Percentiles rank a stretch among this genome's conserved stretches.
Conservation (phyloP, 1,140 invertebrate species). For the Zaprionus taronus region DNA sequence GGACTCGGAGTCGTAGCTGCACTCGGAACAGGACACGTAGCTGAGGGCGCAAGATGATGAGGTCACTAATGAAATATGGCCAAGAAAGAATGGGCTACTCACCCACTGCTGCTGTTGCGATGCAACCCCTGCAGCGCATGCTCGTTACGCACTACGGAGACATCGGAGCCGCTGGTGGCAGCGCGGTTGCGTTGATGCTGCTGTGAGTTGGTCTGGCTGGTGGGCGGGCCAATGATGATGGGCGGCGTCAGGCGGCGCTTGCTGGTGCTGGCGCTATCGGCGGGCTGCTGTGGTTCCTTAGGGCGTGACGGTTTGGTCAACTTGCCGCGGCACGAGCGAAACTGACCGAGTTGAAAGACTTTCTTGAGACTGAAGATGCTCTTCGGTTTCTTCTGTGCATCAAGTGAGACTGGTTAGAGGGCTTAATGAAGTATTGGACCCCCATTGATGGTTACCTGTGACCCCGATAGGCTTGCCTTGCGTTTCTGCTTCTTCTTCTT, state of each 20-base stretch:
- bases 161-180: conserved; percentile 82
- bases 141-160: conserved; percentile 78
- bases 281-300: conserved; percentile 47
- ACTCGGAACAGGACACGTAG: conserved; percentile 94
- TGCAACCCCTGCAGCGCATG: conserved; percentile 85
- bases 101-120: conserved; percentile 89
- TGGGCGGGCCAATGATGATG: conserved; percentile 59
- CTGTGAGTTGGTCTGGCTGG: conserved; percentile 52
- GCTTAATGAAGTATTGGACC: background rate
- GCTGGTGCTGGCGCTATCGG: conserved; percentile 34
- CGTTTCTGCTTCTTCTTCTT: conserved; percentile 87
- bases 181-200: conserved; percentile 67
- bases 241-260: conserved; percentile 60
- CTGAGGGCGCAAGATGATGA: conserved; percentile 28
- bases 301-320: conserved; percentile 44
- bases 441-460: conserved; percentile 54
- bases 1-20: conserved; percentile 92
- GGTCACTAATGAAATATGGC: background rate
- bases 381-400: conserved; percentile 85
- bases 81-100: conserved; percentile 25
- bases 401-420: background rate
- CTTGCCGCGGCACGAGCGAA: conserved; percentile 77
- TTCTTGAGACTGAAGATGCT: conserved; percentile 86
- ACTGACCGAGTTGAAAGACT: conserved; percentile 80
- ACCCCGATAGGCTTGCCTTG: conserved; percentile 83